phyloP scores from a whole-genome alignment of 92 coral and sea anemone genomes.

The Actinostola sp. region DNA sequence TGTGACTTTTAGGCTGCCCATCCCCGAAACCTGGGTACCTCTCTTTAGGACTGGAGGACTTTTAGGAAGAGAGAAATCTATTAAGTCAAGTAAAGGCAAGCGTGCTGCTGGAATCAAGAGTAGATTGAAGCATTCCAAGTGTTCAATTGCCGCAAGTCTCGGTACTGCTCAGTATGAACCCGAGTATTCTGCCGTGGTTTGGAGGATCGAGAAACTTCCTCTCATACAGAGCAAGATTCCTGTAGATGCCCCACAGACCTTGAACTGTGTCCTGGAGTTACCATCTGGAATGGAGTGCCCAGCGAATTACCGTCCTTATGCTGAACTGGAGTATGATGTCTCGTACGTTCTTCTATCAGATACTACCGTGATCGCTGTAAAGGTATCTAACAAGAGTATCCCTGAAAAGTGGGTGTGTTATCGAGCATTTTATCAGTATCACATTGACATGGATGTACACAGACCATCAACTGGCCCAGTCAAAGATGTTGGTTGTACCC shows the following conservation, averaged over 20 bases:
- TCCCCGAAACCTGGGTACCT: conserved; percentile 97
- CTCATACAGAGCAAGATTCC: conserved; percentile 91
- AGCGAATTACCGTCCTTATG: conserved; percentile 79
- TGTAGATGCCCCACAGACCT: conserved; percentile 94
- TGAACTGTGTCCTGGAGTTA: conserved; percentile 69
- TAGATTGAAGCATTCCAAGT: conserved; percentile 78
- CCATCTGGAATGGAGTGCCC: conserved; percentile 91
- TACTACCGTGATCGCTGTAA: conserved; percentile 89
- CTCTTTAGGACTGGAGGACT: conserved; percentile 82
- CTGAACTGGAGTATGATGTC: conserved; percentile 90
- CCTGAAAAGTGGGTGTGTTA: conserved; percentile 93
- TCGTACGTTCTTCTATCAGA: conserved; percentile 89
- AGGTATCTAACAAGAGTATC: conserved; percentile 90
- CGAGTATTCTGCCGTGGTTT: conserved; percentile 85
- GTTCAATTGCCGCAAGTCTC: conserved; percentile 84
- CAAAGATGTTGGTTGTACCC: conserved; percentile 85
- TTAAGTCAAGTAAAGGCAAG: conserved; percentile 87
- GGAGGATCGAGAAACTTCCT: conserved; percentile 89
- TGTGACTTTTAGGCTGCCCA: conserved; percentile 86
- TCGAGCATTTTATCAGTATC: conserved; percentile 80
- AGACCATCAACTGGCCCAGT: conserved; percentile 77
- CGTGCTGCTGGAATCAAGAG: conserved; percentile 88
- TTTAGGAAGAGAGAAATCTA: conserved; percentile 90
- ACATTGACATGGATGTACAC: conserved; percentile 79
- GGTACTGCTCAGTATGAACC: conserved; percentile 95